Evolutionary conservation across 2,888 invertebrate genomes (phyloP).

Genomic region (Chironomus riparius): DNA sequence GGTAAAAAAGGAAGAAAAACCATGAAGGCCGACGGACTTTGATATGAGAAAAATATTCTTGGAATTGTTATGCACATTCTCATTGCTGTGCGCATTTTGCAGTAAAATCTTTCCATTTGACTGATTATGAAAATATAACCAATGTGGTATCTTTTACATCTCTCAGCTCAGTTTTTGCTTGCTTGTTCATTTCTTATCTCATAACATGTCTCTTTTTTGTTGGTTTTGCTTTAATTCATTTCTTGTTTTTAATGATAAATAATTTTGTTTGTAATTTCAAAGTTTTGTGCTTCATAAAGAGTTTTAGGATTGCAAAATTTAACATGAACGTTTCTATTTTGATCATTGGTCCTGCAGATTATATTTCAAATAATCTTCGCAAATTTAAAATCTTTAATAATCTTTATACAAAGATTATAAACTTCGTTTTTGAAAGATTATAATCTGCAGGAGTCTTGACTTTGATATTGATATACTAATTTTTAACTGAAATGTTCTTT

Average conservation of each 20-base stretch:
- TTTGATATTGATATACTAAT: too few relatives aligned
- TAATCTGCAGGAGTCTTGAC: too few relatives aligned
- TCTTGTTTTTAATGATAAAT: neutral
- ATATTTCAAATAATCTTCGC: too few relatives aligned
- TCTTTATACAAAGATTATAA: too few relatives aligned
- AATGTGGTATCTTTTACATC: neutral
- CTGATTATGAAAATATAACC: slow-evolving; percentile 3
- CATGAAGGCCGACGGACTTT: slow-evolving; percentile 22
- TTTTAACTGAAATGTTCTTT: too few relatives aligned
- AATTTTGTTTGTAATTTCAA: too few relatives aligned
- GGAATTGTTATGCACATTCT: neutral
- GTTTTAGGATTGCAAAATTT: too few relatives aligned
- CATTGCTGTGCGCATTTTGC: neutral
- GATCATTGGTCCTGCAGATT: too few relatives aligned
- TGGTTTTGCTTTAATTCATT: neutral
- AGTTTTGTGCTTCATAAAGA: too few relatives aligned
- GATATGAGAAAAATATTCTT: slow-evolving; percentile 23
- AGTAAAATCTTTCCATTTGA: slow-evolving; percentile 7
- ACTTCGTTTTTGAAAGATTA: too few relatives aligned
- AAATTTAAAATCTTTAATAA: too few relatives aligned
- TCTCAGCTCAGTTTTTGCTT: neutral
- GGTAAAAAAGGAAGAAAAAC: neutral
- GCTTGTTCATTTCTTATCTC: neutral
- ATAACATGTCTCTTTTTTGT: neutral
- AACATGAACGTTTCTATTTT: too few relatives aligned